Percentiles rank a stretch among this genome's conserved stretches.
Conservation (phyloP, 2,797 vertebrate species). For the Microctenopoma lineatum region DNA sequence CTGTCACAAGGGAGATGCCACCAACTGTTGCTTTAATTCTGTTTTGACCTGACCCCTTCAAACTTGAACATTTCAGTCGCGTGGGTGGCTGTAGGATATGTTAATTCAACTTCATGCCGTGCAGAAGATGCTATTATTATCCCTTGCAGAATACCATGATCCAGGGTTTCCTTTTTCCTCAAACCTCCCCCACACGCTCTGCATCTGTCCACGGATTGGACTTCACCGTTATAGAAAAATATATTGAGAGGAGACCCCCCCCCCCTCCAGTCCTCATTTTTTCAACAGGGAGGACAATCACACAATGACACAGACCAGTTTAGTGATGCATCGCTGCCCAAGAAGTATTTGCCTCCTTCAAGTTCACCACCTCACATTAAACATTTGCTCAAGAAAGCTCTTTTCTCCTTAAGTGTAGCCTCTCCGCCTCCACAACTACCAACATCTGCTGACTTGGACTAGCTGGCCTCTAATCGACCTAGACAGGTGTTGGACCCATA, state of each 20-base stretch:
- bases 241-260: constrained; percentile 65
- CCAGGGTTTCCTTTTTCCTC: constrained; percentile 77
- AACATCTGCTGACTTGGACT: constrained; percentile 45
- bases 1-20: constrained; percentile 58
- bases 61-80: constrained; percentile 65
- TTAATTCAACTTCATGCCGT: constrained; percentile 73
- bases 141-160: constrained; percentile 65
- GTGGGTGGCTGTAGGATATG: constrained; percentile 77
- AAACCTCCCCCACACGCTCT: constrained; percentile 63
- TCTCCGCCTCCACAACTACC: constrained; percentile 25
- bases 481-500: constrained; percentile 29
- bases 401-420: constrained; percentile 26
- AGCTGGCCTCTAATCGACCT: constrained; percentile 8
- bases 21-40: constrained; percentile 60
- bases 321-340: constrained; percentile 76
- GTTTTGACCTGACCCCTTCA: constrained; percentile 67
- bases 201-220: constrained; percentile 70
- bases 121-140: constrained; percentile 79
- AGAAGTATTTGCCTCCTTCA: constrained; percentile 74
- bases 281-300: constrained; percentile 57
- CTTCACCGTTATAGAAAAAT: constrained; percentile 60
- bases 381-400: constrained; percentile 69
- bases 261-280: constrained; percentile 32
- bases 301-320: constrained; percentile 70
- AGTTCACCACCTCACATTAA: constrained; percentile 76